Evolutionary conservation across 2,113 vertebrate species (phyloP).

Genomic region (Leptosomus discolor): DNA sequence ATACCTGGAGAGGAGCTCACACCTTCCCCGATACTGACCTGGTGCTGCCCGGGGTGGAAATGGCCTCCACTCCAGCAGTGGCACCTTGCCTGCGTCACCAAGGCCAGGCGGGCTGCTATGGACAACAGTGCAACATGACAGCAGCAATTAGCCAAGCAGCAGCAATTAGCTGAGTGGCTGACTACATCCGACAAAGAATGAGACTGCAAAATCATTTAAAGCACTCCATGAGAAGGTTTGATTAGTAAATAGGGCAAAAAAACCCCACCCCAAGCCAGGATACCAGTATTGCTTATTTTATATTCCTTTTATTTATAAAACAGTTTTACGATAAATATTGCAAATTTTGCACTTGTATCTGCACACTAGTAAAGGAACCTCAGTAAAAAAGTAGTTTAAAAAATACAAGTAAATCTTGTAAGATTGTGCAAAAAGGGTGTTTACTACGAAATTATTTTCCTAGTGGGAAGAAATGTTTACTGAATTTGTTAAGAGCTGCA

Average conservation of each 20-base stretch:
- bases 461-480: background rate
- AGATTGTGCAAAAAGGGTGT: background rate
- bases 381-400: background rate
- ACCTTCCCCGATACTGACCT: background rate
- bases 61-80: background rate
- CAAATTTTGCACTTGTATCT: fast-evolving
- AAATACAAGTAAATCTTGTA: background rate
- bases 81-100: fast-evolving
- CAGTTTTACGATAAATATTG: background rate
- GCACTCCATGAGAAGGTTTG: fast-evolving
- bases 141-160: background rate
- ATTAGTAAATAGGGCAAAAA: background rate
- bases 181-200: background rate
- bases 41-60: background rate
- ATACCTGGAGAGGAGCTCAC: background rate
- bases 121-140: fast-evolving
- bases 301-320: background rate
- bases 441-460: background rate
- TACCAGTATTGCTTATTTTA: background rate
- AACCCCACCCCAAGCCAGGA: too few relatives aligned
- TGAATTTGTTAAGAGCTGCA: background rate
- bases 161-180: background rate
- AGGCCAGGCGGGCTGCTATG: fast-evolving
- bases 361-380: background rate
- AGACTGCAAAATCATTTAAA: background rate